phyloP scores from a whole-genome alignment of 2,888 invertebrate species.

The Chrysina gloriosa region DNA sequence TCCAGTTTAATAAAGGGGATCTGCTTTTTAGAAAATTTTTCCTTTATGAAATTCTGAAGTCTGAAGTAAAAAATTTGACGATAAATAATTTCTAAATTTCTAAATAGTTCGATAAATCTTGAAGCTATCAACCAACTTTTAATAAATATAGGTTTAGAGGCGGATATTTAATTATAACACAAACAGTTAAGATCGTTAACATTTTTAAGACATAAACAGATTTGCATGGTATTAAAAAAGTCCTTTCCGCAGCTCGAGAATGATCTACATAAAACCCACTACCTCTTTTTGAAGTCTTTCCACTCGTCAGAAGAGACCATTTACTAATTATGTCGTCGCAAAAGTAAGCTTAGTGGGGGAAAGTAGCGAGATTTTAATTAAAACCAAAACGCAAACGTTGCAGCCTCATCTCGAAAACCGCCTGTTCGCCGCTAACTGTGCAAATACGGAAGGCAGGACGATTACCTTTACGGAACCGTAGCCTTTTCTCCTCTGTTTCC shows the following conservation, averaged over 20 bases:
- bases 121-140: too few relatives aligned
- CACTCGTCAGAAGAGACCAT: constrained; percentile 16
- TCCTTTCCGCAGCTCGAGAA: not conserved
- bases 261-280: not conserved
- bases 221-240: not conserved
- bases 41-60: too few relatives aligned
- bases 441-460: not conserved
- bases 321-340: constrained; percentile 26
- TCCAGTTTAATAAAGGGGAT: too few relatives aligned
- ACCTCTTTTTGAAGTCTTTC: not conserved
- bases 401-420: constrained; percentile 17
- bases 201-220: too few relatives aligned
- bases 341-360: not conserved
- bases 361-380: constrained; percentile 18
- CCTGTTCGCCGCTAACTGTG: not conserved
- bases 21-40: too few relatives aligned
- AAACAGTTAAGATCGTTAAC: too few relatives aligned
- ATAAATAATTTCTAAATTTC: too few relatives aligned
- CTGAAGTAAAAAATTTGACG: too few relatives aligned
- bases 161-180: too few relatives aligned
- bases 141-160: too few relatives aligned
- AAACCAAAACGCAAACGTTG: constrained; percentile 21
- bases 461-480: not conserved
- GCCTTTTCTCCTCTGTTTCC: not conserved
- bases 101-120: too few relatives aligned